A percentile compares a stretch with the other conserved stretches of the same genome.
Evolutionary conservation across 2,113 vertebrate genomes (phyloP).

Genomic region (Sylvilagus bachmani): DNA sequence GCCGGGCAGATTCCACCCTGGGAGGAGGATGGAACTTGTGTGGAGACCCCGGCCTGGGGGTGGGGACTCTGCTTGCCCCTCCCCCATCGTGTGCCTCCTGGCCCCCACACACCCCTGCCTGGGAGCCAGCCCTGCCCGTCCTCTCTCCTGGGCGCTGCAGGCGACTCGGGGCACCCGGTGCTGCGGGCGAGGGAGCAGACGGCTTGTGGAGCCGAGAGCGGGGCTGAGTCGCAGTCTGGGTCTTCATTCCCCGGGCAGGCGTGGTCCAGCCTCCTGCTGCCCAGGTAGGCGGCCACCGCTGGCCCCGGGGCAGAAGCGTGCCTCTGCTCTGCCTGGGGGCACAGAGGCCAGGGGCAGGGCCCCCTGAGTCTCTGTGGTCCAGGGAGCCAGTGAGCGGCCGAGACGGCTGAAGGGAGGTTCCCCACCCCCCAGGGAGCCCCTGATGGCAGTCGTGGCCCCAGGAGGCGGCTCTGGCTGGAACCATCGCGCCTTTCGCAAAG

Average conservation of each 20-base stretch:
- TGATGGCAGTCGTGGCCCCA: rapidly evolving
- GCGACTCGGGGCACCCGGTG: too few relatives aligned
- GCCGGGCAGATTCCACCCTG: too few relatives aligned
- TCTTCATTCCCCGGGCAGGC: too few relatives aligned
- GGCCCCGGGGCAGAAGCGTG: neutral
- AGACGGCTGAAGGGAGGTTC: neutral
- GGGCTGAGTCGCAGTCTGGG: too few relatives aligned
- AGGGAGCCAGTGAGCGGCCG: rapidly evolving
- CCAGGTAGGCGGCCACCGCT: neutral
- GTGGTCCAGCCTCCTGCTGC: neutral
- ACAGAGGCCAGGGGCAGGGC: neutral
- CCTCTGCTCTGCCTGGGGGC: rapidly evolving
- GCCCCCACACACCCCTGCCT: too few relatives aligned
- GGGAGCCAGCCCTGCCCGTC: too few relatives aligned
- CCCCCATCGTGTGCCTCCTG: too few relatives aligned
- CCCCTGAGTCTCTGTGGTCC: rapidly evolving
- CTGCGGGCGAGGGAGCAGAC: too few relatives aligned
- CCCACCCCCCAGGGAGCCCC: rapidly evolving
- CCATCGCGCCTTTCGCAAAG: neutral
- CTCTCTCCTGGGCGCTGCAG: neutral
- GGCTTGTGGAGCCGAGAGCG: too few relatives aligned
- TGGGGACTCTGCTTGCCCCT: too few relatives aligned
- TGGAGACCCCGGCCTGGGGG: too few relatives aligned
- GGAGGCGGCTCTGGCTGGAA: neutral
- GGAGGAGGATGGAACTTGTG: too few relatives aligned